Base-by-base conservation (phyloP, 2,888 invertebrate species). In the Ophonus ardosiacus region DNA sequence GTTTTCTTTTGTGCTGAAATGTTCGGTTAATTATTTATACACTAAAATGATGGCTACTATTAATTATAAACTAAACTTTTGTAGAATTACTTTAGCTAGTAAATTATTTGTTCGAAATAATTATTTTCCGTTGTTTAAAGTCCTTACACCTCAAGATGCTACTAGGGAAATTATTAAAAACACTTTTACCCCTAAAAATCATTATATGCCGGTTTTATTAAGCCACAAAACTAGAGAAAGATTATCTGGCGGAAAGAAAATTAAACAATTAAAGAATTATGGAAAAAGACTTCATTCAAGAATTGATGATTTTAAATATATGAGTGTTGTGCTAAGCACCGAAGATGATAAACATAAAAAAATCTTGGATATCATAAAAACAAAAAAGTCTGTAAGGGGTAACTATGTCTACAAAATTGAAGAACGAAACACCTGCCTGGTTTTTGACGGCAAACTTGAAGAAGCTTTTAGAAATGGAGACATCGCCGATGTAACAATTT, bases 71-170 rank as follows among this genome's bases (percentile, higher is more conserved):
- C 87, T 91, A 85, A 91, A 91, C 88, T 96, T 95, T 91, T 97
- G 97, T 91, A 95, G 96, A 91, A 96, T 97, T 88, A 97, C 96
- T 86, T 96, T 96, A 87, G 95, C 95, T 89, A 96, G 96, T 91
- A 93, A 95, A 88, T 96, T 96, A 88, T 93, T 97, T 89, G 96
- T 96, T 51, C 95, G 96, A 90, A 96, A 96, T 78, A 96, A 96
- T 91, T 97, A 97, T 90, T 95, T 97, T 89, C 97, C 97, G 21
- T 92, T 97, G 65, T 92, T 97, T 84, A 96, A 96, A 80, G 96
- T 96, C 1, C 95, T 96, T 86, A 96, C 96, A 65, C 96, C 96
- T 13, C 96, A 96, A 18, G 96, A 96, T 88, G 97, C 96, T 0
- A 94, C 95, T 89, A 93, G 96, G 86, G 96, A 96, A 89, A 96